These are phyloP conservation scores for Ostrea edulis DNA, from an alignment of 1,140 invertebrate species.

Conservation along the genomic window DNA sequence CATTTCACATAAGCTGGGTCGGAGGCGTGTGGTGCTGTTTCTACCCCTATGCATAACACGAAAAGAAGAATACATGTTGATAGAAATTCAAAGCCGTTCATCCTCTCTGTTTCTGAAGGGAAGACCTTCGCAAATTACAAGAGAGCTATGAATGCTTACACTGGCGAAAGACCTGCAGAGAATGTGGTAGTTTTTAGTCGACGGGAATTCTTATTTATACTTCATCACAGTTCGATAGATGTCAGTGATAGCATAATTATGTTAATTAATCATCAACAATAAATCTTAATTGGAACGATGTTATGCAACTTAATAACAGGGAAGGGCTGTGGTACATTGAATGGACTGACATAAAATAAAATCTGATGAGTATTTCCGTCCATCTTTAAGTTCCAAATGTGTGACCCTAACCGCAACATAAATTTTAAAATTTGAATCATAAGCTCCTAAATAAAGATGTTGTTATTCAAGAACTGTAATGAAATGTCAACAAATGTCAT, in stretches of 20 bases:
- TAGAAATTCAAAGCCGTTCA: background rate
- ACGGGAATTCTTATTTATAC: background rate
- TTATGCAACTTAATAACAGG: background rate
- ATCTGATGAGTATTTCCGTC: background rate
- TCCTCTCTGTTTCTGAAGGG: background rate
- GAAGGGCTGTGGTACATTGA: background rate
- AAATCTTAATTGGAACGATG: background rate
- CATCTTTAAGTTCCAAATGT: background rate
- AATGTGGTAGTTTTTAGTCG: background rate
- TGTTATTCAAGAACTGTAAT: background rate
- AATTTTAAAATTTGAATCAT: background rate
- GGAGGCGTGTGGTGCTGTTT: background rate
- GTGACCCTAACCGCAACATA: background rate
- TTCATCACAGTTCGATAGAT: background rate
- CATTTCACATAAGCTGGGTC: background rate
- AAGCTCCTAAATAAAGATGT: background rate
- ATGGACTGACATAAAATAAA: background rate
- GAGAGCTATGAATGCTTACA: background rate
- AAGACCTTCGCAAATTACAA: background rate
- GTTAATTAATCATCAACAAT: background rate
- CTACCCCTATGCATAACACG: background rate
- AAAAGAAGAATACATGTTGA: background rate
- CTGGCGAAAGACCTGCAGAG: background rate
- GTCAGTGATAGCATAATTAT: background rate
- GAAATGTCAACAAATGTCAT: background rate